Conservation (phyloP, 2,888 invertebrate genomes). For the Cistogaster globosa region DNA sequence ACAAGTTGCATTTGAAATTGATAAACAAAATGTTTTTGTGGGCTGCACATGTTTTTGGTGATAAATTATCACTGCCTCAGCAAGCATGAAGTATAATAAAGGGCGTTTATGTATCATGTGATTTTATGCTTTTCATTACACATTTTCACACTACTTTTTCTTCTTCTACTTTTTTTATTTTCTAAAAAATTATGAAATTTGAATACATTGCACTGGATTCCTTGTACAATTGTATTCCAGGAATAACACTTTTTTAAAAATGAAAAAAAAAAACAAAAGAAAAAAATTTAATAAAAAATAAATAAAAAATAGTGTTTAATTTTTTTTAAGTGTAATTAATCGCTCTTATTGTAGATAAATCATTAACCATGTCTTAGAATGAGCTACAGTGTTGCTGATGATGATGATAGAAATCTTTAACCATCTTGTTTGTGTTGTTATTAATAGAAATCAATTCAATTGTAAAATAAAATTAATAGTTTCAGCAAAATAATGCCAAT, state of each 20-base stretch:
- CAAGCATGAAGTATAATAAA: slow-evolving; percentile 10
- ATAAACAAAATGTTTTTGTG: slow-evolving; percentile 76
- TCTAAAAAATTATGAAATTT: slow-evolving; percentile 59
- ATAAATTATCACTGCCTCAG: slow-evolving; percentile 78
- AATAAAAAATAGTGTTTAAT: too few species aligned
- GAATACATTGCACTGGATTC: slow-evolving; percentile 39
- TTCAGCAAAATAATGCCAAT: slow-evolving; percentile 32
- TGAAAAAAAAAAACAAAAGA: slow-evolving; percentile 1
- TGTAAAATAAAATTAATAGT: slow-evolving; percentile 67
- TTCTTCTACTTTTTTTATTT: slow-evolving; percentile 56
- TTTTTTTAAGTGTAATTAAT: slow-evolving; percentile 57
- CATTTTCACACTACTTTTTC: slow-evolving; percentile 81
- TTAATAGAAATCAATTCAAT: slow-evolving; percentile 67
- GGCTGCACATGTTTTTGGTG: slow-evolving; percentile 83
- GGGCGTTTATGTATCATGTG: slow-evolving; percentile 71
- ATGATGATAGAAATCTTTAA: slow-evolving; percentile 44
- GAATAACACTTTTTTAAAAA: slow-evolving; percentile 43
- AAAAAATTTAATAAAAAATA: too few species aligned
- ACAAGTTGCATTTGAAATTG: slow-evolving; percentile 4
- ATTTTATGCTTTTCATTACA: slow-evolving; percentile 79
- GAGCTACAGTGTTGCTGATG: slow-evolving; percentile 6
- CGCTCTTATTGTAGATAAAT: slow-evolving; percentile 20
- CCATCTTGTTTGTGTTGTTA: slow-evolving; percentile 63
- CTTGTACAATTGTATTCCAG: slow-evolving; percentile 39
- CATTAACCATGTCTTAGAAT: slow-evolving; percentile 43